A percentile compares a stretch with the other conserved stretches of the same genome.
Evolutionary conservation across 2,888 invertebrate genomes (phyloP).

Genomic region (Agrotis segetum): DNA sequence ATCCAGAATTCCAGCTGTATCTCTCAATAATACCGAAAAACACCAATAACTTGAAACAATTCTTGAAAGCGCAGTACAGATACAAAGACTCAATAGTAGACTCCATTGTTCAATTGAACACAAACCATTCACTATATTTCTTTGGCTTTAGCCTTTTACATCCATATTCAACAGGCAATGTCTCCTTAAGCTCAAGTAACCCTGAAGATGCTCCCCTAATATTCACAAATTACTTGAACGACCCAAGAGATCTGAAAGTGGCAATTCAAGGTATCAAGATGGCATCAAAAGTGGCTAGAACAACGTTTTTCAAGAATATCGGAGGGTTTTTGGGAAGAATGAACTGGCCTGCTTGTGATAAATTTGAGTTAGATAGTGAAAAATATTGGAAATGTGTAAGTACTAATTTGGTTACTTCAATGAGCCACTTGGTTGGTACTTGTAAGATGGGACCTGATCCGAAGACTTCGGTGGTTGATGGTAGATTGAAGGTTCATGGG

Average conservation of each 20-base stretch:
- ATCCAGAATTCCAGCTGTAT: constrained; percentile 51
- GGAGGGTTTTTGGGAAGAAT: constrained; percentile 56
- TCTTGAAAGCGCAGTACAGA: constrained; percentile 19
- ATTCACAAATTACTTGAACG: constrained; percentile 50
- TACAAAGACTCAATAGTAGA: constrained; percentile 43
- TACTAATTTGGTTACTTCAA: constrained; percentile 78
- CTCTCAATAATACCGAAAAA: constrained; percentile 44
- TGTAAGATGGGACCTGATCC: constrained; percentile 91
- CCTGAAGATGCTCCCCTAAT: constrained; percentile 47
- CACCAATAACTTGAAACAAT: constrained; percentile 20
- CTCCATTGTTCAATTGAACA: constrained; percentile 34
- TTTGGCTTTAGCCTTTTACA: constrained; percentile 51
- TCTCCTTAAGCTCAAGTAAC: constrained; percentile 52
- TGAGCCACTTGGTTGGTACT: constrained; percentile 91
- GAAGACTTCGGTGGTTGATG: constrained; percentile 85
- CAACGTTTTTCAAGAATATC: constrained; percentile 46
- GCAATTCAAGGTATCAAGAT: constrained; percentile 49
- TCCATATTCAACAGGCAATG: constrained; percentile 55
- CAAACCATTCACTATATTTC: constrained; percentile 45
- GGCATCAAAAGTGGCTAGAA: constrained; percentile 36
- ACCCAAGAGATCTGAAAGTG: constrained; percentile 45
- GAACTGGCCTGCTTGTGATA: constrained; percentile 43
- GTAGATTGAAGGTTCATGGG: constrained; percentile 83
- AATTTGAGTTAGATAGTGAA: constrained; percentile 55
- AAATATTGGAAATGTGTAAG: constrained; percentile 56